phyloP scores from a whole-genome alignment of 2,888 invertebrate genomes.

The Encarsia formosa region DNA sequence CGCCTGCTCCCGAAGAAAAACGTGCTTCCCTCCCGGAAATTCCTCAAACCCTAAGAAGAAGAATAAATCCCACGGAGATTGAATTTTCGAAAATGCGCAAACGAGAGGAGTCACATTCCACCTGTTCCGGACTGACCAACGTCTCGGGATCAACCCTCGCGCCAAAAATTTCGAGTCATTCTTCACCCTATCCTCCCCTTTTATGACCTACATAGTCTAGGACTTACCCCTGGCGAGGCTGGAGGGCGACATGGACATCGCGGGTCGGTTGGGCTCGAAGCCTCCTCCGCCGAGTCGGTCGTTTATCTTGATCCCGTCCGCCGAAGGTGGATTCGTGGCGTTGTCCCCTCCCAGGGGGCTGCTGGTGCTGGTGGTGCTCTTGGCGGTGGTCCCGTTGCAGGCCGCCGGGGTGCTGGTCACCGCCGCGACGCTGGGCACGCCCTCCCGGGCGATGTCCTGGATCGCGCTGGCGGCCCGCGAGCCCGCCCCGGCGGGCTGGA shows the following conservation, averaged over 20 bases:
- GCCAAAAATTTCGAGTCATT: too few relatives aligned
- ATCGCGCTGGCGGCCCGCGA: slow-evolving; percentile 78
- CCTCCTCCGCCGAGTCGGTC: slow-evolving; percentile 37
- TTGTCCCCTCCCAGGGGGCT: slow-evolving; percentile 27
- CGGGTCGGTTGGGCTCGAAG: slow-evolving; percentile 46
- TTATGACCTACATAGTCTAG: too few relatives aligned
- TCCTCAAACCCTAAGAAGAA: too few relatives aligned
- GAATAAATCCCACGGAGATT: too few relatives aligned
- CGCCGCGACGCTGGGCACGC: slow-evolving; percentile 60
- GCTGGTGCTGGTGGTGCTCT: slow-evolving; percentile 22
- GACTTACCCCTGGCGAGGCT: slow-evolving; percentile 73
- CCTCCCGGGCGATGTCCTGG: slow-evolving; percentile 71
- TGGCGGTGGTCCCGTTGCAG: slow-evolving; percentile 24
- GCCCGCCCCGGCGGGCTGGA: slow-evolving; percentile 78
- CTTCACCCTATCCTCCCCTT: background rate
- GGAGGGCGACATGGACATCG: slow-evolving; percentile 65
- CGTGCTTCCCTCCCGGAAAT: too few relatives aligned
- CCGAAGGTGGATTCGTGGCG: slow-evolving; percentile 36
- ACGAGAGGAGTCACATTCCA: too few relatives aligned
- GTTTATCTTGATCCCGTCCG: slow-evolving; percentile 40
- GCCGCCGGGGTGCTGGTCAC: slow-evolving; percentile 43
- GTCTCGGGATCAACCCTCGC: too few relatives aligned
- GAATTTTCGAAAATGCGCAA: too few relatives aligned
- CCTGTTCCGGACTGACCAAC: too few relatives aligned
- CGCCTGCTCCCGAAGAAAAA: too few relatives aligned